A percentile compares a stretch with the other conserved stretches of the same genome.
phyloP scores from a whole-genome alignment of 1,140 invertebrate species.

The Neodiprion lecontei region DNA sequence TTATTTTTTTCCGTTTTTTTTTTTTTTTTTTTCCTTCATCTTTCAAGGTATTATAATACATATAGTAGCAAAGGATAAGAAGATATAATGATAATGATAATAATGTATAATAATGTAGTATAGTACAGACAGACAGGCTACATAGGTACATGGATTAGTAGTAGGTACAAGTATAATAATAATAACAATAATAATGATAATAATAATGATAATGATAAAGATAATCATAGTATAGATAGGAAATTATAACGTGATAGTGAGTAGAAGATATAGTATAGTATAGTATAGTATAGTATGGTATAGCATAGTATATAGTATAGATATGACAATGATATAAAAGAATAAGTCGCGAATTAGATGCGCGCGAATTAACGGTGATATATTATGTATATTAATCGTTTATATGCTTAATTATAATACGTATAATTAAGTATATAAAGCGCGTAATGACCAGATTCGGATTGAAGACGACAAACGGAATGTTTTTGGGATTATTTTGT shows the following conservation, averaged over 20 bases:
- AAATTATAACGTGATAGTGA: slow-evolving; percentile 31
- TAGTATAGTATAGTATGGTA: background rate
- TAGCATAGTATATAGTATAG: slow-evolving; percentile 20
- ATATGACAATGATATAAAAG: slow-evolving; percentile 33
- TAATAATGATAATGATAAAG: slow-evolving; percentile 18
- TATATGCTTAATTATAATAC: background rate
- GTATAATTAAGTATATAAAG: too few relatives aligned
- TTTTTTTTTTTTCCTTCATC: background rate
- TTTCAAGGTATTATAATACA: background rate
- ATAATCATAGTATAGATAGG: slow-evolving; percentile 17
- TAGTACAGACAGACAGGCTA: slow-evolving; percentile 43
- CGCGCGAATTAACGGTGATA: background rate
- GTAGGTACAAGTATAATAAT: slow-evolving; percentile 41
- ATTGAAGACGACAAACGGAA: too few relatives aligned
- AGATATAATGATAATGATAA: slow-evolving; percentile 37
- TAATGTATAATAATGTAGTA: slow-evolving; percentile 37
- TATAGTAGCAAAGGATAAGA: slow-evolving; percentile 25
- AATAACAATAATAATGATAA: slow-evolving; percentile 22
- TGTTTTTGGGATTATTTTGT: too few relatives aligned
- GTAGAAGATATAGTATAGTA: slow-evolving; percentile 25
- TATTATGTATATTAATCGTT: background rate
- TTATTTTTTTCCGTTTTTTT: background rate
- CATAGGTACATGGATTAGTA: slow-evolving; percentile 41
- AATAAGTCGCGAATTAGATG: slow-evolving; percentile 1
- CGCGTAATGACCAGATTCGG: too few relatives aligned